phyloP scores from a whole-genome alignment of 1,140 invertebrate genomes.

The Drosophila burlai region DNA sequence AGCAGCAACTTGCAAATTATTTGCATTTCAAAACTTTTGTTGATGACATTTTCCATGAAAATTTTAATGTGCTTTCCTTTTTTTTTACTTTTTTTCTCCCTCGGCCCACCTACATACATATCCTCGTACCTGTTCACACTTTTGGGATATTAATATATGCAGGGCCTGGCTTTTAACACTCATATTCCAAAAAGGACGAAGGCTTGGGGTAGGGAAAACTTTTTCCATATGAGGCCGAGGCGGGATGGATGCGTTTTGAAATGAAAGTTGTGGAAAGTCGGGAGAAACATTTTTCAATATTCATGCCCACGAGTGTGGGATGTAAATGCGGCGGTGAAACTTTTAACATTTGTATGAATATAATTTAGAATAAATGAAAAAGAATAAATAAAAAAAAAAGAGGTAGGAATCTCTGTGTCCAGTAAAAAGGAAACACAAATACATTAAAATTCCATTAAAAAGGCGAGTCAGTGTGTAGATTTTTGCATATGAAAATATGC shows the following conservation, averaged over 20 bases:
- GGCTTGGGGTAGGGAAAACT: slow-evolving; percentile 53
- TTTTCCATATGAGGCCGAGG: slow-evolving; percentile 62
- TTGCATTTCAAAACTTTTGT: slow-evolving; percentile 82
- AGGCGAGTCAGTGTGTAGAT: slow-evolving; percentile 39
- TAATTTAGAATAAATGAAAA: slow-evolving; percentile 77
- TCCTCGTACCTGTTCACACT: slow-evolving; percentile 54
- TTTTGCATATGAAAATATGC: slow-evolving; percentile 26
- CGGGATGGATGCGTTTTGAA: slow-evolving; percentile 62
- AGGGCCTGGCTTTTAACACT: slow-evolving; percentile 79
- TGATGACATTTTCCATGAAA: slow-evolving; percentile 84
- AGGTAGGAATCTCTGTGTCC: slow-evolving; percentile 12
- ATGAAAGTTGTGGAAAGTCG: slow-evolving; percentile 66
- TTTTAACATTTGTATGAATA: slow-evolving; percentile 84
- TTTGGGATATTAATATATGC: slow-evolving; percentile 83
- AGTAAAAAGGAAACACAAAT: slow-evolving; percentile 55
- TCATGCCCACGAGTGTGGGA: slow-evolving; percentile 63
- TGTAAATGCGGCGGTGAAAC: slow-evolving; percentile 72
- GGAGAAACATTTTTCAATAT: slow-evolving; percentile 76
- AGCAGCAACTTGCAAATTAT: slow-evolving; percentile 64
- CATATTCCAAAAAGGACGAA: slow-evolving; percentile 37
- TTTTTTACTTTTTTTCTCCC: slow-evolving; percentile 5
- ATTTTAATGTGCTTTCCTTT: slow-evolving; percentile 78
- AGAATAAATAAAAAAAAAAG: slow-evolving; percentile 3
- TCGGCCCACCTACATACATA: slow-evolving; percentile 39
- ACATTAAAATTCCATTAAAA: slow-evolving; percentile 83